Conservation (phyloP, 2,888 invertebrate species). For the Stenurella melanura region DNA sequence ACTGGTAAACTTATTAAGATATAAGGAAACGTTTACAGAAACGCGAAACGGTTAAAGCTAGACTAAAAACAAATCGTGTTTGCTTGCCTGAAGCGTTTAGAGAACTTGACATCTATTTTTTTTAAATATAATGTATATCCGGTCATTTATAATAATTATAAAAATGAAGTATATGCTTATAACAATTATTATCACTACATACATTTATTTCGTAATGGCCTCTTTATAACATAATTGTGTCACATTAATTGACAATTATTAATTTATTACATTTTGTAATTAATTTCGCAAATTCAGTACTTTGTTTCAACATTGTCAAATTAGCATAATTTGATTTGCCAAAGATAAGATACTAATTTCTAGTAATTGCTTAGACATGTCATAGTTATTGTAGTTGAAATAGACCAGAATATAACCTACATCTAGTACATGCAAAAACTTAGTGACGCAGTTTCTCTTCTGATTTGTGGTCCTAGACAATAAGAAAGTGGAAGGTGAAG, state of each 20-base stretch:
- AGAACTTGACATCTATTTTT: neutral
- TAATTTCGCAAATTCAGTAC: neutral
- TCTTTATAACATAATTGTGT: constrained; percentile 4
- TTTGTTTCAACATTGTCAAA: neutral
- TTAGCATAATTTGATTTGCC: neutral
- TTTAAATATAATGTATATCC: neutral
- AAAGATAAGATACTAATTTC: neutral
- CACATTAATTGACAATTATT: constrained; percentile 4
- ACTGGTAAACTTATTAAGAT: too few relatives aligned
- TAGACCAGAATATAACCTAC: too few relatives aligned
- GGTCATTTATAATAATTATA: neutral
- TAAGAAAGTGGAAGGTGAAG: too few relatives aligned
- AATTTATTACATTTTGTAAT: neutral
- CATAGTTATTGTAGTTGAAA: too few relatives aligned
- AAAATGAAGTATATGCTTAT: neutral
- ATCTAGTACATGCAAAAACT: too few relatives aligned
- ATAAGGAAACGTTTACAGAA: too few relatives aligned
- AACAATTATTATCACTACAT: neutral
- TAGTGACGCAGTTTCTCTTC: too few relatives aligned
- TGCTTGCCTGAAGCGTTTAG: too few relatives aligned
- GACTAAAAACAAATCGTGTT: too few relatives aligned
- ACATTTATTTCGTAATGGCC: neutral
- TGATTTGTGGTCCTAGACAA: too few relatives aligned
- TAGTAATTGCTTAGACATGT: neutral
- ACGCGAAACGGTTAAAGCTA: too few relatives aligned